A percentile compares a stretch with the other conserved stretches of the same genome.
These are phyloP conservation scores for Apodemia mormo DNA, from an alignment of 2,888 invertebrate genomes.

Conservation along the genomic window DNA sequence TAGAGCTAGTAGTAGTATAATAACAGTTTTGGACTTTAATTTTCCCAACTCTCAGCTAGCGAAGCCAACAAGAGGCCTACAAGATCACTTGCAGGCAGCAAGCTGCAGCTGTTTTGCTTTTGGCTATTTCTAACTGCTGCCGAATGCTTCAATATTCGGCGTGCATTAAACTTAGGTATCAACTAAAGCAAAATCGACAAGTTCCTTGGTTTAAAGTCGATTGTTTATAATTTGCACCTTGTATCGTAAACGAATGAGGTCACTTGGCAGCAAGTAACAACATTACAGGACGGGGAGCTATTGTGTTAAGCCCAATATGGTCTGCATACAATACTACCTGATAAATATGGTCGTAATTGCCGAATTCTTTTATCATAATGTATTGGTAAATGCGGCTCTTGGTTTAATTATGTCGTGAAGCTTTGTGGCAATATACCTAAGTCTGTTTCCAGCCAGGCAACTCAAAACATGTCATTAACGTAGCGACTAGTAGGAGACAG, in stretches of 20 bases:
- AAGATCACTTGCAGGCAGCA: too few relatives aligned
- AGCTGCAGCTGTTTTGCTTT: too few relatives aligned
- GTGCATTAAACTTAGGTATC: too few relatives aligned
- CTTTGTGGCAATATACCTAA: not conserved
- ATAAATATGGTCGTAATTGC: not conserved
- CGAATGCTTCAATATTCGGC: too few relatives aligned
- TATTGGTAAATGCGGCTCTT: not conserved
- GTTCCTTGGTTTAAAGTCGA: not conserved
- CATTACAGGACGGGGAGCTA: not conserved
- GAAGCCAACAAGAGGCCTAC: too few relatives aligned
- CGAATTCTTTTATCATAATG: not conserved
- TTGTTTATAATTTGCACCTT: not conserved
- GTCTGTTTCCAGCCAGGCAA: not conserved
- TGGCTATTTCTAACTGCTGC: too few relatives aligned
- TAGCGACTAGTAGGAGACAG: too few relatives aligned
- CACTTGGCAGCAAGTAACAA: slow-evolving; percentile 5
- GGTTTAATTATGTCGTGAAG: too few relatives aligned
- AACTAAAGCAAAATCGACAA: too few relatives aligned
- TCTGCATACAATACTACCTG: not conserved
- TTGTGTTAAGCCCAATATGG: slow-evolving; percentile 4
- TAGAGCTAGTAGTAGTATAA: too few relatives aligned
- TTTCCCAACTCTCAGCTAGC: too few relatives aligned
- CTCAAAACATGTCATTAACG: not conserved
- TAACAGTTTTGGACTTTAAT: too few relatives aligned
- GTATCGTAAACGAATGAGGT: not conserved